Base-by-base conservation (phyloP, 2,888 invertebrate species). In the Taenaris catops region DNA sequence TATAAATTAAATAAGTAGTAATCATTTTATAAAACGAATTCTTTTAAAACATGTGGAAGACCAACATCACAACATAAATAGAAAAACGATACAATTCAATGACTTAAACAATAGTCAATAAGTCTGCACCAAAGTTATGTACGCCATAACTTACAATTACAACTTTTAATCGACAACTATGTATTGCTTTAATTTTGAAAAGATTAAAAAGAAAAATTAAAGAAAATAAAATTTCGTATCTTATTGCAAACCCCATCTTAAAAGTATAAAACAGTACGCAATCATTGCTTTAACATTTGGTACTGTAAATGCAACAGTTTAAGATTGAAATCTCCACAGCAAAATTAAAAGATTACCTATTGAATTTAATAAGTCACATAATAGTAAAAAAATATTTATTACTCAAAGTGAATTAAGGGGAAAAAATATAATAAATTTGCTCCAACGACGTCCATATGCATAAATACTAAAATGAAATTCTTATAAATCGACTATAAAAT, bases 31-130 rank as follows among this genome's bases (percentile, higher is more conserved):
- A 38, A 43, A 48, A 71, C 58, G 60, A 18, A 24, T 32, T 11
- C 16, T 24, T 32, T 32, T 9, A n/a, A 72, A 71, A 76, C 63
- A 67, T 58, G 58, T 86, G 86, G 86, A 86, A 86, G 86, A 84
- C 86, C 63, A 72, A 83, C 74, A 84, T 86, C 86, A 86, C 84
- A 84, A 84, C 78, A 78, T 75, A 84, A 84, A 83, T 74, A 73
- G 62, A 74, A 73, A n/a, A 79, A 74, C 60, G 57, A 73, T 66
- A 71, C 58, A 65, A 67, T 63, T 67, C 52, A 58, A 58, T 60
- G 48, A 63, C 60, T 62, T 65, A 64, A 62, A 68, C 47, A 50
- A 62, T 55, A 51, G 47, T 33, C 35, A 68, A 63, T 57, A 57
- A 59, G 58, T 65, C 66, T 64, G 78, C 76, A 76, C 75, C 76